Evolutionary conservation across 2,888 invertebrate species (phyloP).

Genomic region (Bellardia bayeri): DNA sequence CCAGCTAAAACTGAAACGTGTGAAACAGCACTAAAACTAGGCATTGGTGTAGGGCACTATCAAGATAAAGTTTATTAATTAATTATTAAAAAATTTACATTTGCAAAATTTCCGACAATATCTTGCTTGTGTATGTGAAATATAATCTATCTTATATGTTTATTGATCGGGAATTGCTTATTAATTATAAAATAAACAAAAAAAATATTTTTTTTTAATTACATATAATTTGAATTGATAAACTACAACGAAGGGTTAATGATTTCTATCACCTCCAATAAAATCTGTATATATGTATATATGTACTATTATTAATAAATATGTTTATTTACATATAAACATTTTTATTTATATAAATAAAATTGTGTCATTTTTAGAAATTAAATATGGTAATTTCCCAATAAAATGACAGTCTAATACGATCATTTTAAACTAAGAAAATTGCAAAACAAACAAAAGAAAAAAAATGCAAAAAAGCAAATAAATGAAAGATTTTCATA

Average conservation of each 20-base stretch:
- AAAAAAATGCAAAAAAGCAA: neutral
- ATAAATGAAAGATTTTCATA: slow-evolving; percentile 33
- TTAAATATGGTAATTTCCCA: slow-evolving; percentile 56
- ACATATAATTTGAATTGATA: slow-evolving; percentile 16
- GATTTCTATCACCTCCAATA: slow-evolving; percentile 65
- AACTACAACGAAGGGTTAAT: slow-evolving; percentile 43
- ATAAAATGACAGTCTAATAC: slow-evolving; percentile 29
- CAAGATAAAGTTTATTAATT: too few relatives aligned
- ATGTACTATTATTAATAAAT: neutral
- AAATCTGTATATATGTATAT: neutral
- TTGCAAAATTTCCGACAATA: neutral
- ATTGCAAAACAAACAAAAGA: neutral
- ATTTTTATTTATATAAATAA: slow-evolving; percentile 9
- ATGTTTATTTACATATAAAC: neutral
- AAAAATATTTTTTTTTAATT: slow-evolving; percentile 2
- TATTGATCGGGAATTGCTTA: slow-evolving; percentile 13
- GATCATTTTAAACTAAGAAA: neutral
- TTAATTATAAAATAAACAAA: slow-evolving; percentile 7
- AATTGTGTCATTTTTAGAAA: slow-evolving; percentile 25
- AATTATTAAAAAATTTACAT: neutral
- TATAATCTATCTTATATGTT: neutral
- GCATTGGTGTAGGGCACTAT: too few relatives aligned
- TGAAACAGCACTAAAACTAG: too few relatives aligned
- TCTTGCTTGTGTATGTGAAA: neutral
- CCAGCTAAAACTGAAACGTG: too few relatives aligned